These are phyloP conservation scores for Sebastes oblongus DNA, from an alignment of 2,797 vertebrate species.

Conservation along the genomic window DNA sequence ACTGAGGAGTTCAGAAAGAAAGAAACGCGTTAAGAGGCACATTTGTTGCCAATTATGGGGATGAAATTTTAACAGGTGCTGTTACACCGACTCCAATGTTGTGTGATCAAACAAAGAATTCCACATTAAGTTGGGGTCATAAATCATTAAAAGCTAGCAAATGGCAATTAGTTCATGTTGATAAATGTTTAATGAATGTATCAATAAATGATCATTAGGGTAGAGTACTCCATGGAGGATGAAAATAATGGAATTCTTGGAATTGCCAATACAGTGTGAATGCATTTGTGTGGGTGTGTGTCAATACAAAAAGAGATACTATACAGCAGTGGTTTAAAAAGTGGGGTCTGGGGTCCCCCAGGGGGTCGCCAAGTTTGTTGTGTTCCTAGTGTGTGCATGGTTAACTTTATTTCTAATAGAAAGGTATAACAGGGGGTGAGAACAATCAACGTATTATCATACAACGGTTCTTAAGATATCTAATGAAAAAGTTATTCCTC, in stretches of 20 bases:
- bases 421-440: background rate
- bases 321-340: background rate
- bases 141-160: constrained; percentile 65
- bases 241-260: constrained; percentile 42
- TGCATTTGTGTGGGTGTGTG: background rate
- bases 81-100: constrained; percentile 1
- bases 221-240: constrained; percentile 30
- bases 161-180: constrained; percentile 63
- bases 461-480: background rate
- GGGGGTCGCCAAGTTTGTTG: background rate
- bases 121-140: constrained; percentile 49
- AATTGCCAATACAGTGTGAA: constrained; percentile 2
- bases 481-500: background rate
- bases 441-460: background rate
- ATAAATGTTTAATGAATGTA: constrained; percentile 71
- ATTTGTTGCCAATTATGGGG: constrained; percentile 15
- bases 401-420: background rate
- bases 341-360: background rate
- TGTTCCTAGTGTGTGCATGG: background rate
- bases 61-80: constrained; percentile 14
- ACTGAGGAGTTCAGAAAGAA: background rate
- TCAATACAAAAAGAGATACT: background rate
- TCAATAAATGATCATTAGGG: constrained; percentile 70
- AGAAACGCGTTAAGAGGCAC: background rate
- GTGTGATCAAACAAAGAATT: constrained; percentile 53